A percentile compares a stretch with the other conserved stretches of the same genome.
phyloP scores from a whole-genome alignment of 2,113 vertebrate genomes.

The Alligator mississippiensis region DNA sequence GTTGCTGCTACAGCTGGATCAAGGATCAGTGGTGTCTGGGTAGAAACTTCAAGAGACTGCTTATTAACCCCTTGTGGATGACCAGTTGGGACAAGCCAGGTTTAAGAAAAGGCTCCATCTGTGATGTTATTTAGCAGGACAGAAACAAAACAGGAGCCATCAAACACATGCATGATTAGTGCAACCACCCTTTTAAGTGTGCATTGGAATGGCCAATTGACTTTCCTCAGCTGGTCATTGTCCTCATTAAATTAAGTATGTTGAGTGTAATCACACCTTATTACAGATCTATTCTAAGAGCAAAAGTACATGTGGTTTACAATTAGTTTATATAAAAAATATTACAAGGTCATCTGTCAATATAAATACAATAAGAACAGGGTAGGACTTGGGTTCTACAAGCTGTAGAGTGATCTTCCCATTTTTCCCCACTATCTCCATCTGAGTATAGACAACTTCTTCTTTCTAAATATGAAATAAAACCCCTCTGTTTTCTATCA shows the following conservation, averaged over 20 bases:
- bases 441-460: background rate
- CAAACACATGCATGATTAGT: too few species aligned
- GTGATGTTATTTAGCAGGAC: background rate
- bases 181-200: background rate
- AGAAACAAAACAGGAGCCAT: background rate
- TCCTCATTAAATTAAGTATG: too few species aligned
- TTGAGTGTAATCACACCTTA: too few species aligned
- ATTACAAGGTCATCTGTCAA: background rate
- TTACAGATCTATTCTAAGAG: too few species aligned
- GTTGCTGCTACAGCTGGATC: too few species aligned
- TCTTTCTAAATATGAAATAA: background rate
- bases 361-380: too few species aligned
- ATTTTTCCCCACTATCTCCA: accelerated
- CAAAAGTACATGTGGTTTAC: too few species aligned
- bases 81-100: too few species aligned
- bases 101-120: too few species aligned
- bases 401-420: accelerated
- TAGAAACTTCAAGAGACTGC: too few species aligned
- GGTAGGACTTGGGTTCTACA: background rate
- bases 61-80: too few species aligned
- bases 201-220: background rate
- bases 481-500: background rate
- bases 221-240: background rate
- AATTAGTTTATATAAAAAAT: background rate
- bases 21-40: too few species aligned